phyloP scores from a whole-genome alignment of 2,888 invertebrate species.

The Caenorhabditis uteleia region DNA sequence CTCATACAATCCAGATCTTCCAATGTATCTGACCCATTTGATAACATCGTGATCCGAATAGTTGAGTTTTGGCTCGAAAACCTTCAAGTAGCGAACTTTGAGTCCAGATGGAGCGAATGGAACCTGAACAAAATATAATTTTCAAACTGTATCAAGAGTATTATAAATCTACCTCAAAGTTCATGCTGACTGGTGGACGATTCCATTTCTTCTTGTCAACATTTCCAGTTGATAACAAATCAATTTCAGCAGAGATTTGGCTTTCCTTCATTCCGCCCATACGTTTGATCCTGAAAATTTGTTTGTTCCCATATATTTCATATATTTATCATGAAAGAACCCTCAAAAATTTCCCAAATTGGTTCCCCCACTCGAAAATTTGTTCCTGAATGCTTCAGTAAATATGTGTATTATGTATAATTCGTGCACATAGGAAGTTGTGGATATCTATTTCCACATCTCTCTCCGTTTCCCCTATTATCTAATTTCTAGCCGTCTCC shows the following conservation, averaged over 20 bases:
- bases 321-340: too few relatives aligned
- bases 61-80: slow-evolving; percentile 98
- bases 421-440: too few relatives aligned
- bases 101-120: slow-evolving; percentile 99
- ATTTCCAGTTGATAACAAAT: slow-evolving; percentile 94
- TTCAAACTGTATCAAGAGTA: background rate
- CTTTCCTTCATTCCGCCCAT: slow-evolving; percentile 93
- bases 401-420: too few relatives aligned
- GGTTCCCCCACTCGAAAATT: too few relatives aligned
- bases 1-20: slow-evolving; percentile 97
- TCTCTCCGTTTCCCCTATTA: too few relatives aligned
- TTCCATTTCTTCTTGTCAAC: slow-evolving; percentile 91
- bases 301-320: too few relatives aligned
- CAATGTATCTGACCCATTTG: slow-evolving; percentile 99
- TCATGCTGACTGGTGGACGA: slow-evolving; percentile 98
- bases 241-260: slow-evolving; percentile 98
- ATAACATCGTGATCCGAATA: slow-evolving; percentile 99
- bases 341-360: too few relatives aligned
- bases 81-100: slow-evolving; percentile 98
- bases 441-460: background rate
- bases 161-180: slow-evolving; percentile 80
- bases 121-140: slow-evolving; percentile 80
- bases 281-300: slow-evolving; percentile 73
- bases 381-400: too few relatives aligned
- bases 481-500: slow-evolving; percentile 1